Percentiles rank a stretch among this genome's conserved stretches.
Conservation (phyloP, 2,888 invertebrate genomes). For the Agrotis puta region DNA sequence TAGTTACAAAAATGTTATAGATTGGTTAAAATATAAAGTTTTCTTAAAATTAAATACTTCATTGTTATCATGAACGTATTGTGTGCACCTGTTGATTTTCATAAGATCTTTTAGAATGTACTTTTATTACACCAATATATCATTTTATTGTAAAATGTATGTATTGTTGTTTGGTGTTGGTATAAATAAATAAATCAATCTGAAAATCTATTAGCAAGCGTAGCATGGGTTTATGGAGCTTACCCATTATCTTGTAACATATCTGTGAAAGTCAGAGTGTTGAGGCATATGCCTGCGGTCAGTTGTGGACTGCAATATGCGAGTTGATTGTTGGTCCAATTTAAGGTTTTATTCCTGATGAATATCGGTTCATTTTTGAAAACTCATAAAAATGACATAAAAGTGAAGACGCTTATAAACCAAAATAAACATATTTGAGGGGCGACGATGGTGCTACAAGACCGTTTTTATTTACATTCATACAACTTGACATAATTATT, state of each 20-base stretch:
- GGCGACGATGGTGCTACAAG: constrained; percentile 22
- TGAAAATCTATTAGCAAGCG: neutral
- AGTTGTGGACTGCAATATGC: neutral
- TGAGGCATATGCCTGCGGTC: neutral
- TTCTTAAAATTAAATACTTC: no score
- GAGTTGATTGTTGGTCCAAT: neutral
- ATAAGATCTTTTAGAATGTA: no score
- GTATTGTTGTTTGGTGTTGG: no score
- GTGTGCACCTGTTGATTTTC: no score
- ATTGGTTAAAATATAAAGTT: no score
- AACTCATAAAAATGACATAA: neutral
- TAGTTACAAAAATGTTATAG: no score
- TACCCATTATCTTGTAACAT: no score
- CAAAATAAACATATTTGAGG: constrained; percentile 34
- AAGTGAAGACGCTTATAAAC: constrained; percentile 7
- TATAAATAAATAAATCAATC: no score
- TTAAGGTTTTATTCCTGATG: neutral
- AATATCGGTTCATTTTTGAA: neutral
- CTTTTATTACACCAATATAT: no score
- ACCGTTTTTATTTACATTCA: constrained; percentile 39
- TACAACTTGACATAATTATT: constrained; percentile 24
- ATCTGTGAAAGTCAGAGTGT: no score
- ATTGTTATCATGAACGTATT: no score
- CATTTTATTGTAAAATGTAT: no score
- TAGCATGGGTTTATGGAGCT: neutral